Conservation (phyloP, 2,797 vertebrate species). For the Hippoglossus hippoglossus region DNA sequence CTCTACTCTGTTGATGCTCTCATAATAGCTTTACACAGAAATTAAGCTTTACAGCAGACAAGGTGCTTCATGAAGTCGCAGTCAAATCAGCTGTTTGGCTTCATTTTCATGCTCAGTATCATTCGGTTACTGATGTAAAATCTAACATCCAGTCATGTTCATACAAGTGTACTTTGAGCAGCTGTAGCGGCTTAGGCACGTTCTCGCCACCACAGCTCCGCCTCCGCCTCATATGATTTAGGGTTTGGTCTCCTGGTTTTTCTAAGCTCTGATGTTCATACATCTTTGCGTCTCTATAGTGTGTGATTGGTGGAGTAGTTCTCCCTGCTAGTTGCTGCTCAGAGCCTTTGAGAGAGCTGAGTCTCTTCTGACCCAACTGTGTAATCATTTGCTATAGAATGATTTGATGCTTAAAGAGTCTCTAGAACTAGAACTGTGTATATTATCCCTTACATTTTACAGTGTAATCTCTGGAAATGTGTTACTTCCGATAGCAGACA, state of each 20-base stretch:
- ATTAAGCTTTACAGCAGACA: neutral
- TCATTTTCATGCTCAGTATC: neutral
- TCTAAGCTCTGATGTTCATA: neutral
- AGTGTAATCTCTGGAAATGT: neutral
- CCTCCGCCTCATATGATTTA: neutral
- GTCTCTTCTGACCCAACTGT: constrained; percentile 1
- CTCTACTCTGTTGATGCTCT: neutral
- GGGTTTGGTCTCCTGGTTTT: neutral
- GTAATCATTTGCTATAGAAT: neutral
- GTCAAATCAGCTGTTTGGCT: neutral
- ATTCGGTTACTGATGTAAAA: no score
- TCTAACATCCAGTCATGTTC: constrained; percentile 3
- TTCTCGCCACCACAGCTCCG: no score
- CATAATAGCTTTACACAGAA: neutral
- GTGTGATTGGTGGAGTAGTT: no score
- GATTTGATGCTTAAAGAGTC: neutral
- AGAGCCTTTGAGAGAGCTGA: no score
- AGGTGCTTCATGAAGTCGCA: no score
- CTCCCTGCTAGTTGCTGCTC: no score
- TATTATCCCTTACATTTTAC: neutral
- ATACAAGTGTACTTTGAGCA: neutral
- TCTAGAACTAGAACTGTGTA: neutral
- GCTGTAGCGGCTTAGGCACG: neutral
- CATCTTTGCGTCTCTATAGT: no score
- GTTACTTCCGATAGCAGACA: neutral